Evolutionary conservation across 1,140 invertebrate genomes (phyloP).

Genomic region (Cherax quadricarinatus): DNA sequence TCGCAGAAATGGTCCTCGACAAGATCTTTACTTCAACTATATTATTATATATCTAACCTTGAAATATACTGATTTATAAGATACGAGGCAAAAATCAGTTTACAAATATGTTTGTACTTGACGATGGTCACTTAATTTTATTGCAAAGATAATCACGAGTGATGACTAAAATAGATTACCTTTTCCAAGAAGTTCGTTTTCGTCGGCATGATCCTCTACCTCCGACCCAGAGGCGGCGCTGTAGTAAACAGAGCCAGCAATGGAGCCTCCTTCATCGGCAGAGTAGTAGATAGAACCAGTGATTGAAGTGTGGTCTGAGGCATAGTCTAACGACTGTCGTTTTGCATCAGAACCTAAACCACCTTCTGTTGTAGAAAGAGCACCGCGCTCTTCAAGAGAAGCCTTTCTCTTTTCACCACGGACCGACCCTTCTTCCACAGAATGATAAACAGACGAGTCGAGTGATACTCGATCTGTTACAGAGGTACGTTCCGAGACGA

Average conservation of each 20-base stretch:
- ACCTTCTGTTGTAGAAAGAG: slow-evolving; percentile 44
- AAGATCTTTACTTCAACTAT: no score
- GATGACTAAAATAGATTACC: slow-evolving; percentile 29
- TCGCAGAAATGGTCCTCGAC: no score
- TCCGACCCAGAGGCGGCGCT: slow-evolving; percentile 71
- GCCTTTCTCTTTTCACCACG: slow-evolving; percentile 68
- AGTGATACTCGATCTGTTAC: neutral
- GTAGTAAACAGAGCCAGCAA: slow-evolving; percentile 72
- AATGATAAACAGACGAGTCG: slow-evolving; percentile 37
- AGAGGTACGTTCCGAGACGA: neutral
- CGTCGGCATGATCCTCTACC: slow-evolving; percentile 68
- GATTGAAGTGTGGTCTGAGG: slow-evolving; percentile 63
- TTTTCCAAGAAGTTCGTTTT: slow-evolving; percentile 58
- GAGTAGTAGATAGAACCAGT: slow-evolving; percentile 73
- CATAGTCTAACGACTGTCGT: slow-evolving; percentile 50
- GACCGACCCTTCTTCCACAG: slow-evolving; percentile 19
- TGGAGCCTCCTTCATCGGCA: slow-evolving; percentile 70
- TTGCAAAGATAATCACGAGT: no score
- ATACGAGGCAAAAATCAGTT: no score
- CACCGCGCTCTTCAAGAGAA: slow-evolving; percentile 34
- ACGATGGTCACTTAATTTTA: no score
- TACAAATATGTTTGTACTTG: no score
- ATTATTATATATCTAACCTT: no score
- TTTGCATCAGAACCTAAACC: slow-evolving; percentile 48
- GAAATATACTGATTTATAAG: no score